Percentiles rank a stretch among this genome's conserved stretches.
Evolutionary conservation across 2,113 vertebrate species (phyloP).

Genomic region (Epinephelus cyanopodus): DNA sequence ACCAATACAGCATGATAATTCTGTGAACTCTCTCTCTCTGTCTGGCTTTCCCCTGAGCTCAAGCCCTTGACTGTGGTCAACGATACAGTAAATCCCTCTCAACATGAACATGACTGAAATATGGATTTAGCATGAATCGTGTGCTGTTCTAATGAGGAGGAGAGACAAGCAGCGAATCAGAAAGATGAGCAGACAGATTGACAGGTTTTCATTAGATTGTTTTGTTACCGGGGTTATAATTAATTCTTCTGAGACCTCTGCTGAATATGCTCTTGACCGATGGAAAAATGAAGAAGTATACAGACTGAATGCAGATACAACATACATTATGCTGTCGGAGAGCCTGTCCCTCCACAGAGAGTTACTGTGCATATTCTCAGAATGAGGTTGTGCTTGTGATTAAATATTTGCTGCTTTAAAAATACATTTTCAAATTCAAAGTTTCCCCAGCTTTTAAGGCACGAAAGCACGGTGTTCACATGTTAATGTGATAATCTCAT

Average conservation of each 20-base stretch:
- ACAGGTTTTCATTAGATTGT: slow-evolving; percentile 69
- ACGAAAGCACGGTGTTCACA: neutral
- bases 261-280: slow-evolving; percentile 43
- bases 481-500: slow-evolving; percentile 5
- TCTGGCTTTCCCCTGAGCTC: neutral
- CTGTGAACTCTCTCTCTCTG: neutral
- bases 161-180: slow-evolving; percentile 23
- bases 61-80: slow-evolving; percentile 1
- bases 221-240: slow-evolving; percentile 68
- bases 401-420: slow-evolving; percentile 32
- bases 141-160: slow-evolving; percentile 41
- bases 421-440: slow-evolving; percentile 27
- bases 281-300: slow-evolving; percentile 15
- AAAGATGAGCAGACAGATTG: slow-evolving; percentile 55
- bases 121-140: slow-evolving; percentile 32
- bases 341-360: neutral
- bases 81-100: slow-evolving; percentile 2
- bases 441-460: too few species aligned
- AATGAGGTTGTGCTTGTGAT: slow-evolving; percentile 7
- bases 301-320: slow-evolving; percentile 55
- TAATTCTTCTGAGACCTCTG: slow-evolving; percentile 67
- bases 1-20: neutral
- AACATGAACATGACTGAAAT: slow-evolving; percentile 35
- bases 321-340: slow-evolving; percentile 32
- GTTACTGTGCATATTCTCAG: slow-evolving; percentile 1